phyloP scores from a whole-genome alignment of 1,140 invertebrate genomes.

The Penaeus japonicus region DNA sequence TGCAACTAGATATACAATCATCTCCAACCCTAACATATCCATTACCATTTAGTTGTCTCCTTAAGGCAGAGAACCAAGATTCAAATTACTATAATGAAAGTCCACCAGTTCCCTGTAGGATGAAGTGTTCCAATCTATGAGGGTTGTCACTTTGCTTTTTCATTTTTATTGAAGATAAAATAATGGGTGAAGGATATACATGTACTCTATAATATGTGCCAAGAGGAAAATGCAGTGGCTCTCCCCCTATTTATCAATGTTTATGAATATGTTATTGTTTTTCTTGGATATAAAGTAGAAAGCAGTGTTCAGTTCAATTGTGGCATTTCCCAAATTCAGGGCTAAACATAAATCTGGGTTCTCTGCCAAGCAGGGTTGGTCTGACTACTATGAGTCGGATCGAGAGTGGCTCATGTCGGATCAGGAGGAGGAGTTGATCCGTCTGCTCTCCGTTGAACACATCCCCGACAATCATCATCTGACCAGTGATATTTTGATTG shows the following conservation, averaged over 20 bases:
- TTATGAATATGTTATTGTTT: not conserved
- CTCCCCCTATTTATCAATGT: not conserved
- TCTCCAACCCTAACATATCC: slow-evolving; percentile 1
- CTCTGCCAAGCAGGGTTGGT: slow-evolving; percentile 54
- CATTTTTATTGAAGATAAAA: not conserved
- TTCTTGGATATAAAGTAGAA: not conserved
- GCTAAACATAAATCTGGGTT: slow-evolving; percentile 50
- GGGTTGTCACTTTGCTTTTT: not conserved
- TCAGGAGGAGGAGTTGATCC: slow-evolving; percentile 82
- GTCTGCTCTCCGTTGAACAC: slow-evolving; percentile 68
- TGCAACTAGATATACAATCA: not conserved
- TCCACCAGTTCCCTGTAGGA: slow-evolving; percentile 48
- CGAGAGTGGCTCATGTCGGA: slow-evolving; percentile 78
- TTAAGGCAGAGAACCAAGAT: slow-evolving; percentile 53
- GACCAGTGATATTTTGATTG: slow-evolving; percentile 60
- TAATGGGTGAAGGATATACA: not conserved
- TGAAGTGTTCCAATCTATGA: not conserved
- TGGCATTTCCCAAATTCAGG: not conserved
- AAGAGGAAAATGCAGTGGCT: not conserved
- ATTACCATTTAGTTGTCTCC: not conserved
- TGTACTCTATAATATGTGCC: not conserved
- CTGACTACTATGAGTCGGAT: slow-evolving; percentile 58
- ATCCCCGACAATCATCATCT: slow-evolving; percentile 59
- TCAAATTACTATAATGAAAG: not conserved
- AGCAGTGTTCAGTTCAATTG: not conserved